Conservation (phyloP, 1,140 invertebrate genomes). For the Temnothorax longispinosus region DNA sequence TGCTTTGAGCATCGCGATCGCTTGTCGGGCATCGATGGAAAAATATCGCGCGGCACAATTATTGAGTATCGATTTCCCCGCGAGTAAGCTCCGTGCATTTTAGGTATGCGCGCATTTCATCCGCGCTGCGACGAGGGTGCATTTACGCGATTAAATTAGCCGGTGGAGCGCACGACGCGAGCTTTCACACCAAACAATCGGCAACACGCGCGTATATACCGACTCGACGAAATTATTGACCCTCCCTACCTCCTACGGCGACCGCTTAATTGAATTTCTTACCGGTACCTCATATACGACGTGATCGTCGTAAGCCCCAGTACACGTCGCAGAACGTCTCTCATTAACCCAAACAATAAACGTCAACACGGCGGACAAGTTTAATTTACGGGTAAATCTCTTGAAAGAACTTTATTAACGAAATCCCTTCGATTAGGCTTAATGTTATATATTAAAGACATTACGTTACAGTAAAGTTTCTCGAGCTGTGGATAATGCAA, state of each 20-base stretch:
- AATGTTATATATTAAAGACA: background rate
- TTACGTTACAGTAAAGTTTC: background rate
- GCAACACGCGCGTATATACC: background rate
- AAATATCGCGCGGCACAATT: constrained; percentile 21
- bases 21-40: background rate
- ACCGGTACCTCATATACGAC: constrained; percentile 32
- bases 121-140: background rate
- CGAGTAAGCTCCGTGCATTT: constrained; percentile 2
- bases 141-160: constrained; percentile 44
- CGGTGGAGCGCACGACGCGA: background rate
- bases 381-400: constrained; percentile 10
- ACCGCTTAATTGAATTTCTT: constrained; percentile 51
- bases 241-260: background rate
- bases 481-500: background rate
- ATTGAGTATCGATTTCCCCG: constrained; percentile 17
- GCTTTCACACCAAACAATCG: constrained; percentile 39
- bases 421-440: constrained; percentile 24
- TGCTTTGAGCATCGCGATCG: constrained; percentile 5
- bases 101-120: background rate
- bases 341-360: constrained; percentile 62
- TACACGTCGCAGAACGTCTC: constrained; percentile 39
- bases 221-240: constrained; percentile 27
- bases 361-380: constrained; percentile 24
- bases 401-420: background rate
- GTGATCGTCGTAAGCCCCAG: background rate